Conservation (phyloP, 2,888 invertebrate genomes). For the Ophioninae sp. region DNA sequence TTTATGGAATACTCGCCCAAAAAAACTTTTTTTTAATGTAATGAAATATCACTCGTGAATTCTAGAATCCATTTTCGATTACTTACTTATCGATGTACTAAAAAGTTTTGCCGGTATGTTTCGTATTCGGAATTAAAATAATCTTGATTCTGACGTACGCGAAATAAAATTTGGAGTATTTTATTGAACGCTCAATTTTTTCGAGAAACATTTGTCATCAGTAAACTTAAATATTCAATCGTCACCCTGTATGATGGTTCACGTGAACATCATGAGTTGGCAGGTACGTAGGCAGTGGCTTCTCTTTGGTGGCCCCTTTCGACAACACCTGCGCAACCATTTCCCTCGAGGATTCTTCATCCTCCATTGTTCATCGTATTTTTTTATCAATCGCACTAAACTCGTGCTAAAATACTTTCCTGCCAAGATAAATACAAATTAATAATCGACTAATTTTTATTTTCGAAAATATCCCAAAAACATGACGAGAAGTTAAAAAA, state of each 20-base stretch:
- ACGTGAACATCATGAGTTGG: slow-evolving; percentile 47
- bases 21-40: neutral
- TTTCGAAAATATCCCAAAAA: too few relatives aligned
- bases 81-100: too few relatives aligned
- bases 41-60: neutral
- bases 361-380: neutral
- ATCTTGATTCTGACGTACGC: neutral
- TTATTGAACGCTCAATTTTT: neutral
- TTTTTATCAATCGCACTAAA: neutral
- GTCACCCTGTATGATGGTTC: neutral
- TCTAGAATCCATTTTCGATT: neutral
- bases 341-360: slow-evolving; percentile 48
- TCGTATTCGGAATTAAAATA: neutral
- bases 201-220: neutral
- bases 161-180: neutral
- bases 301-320: slow-evolving; percentile 61
- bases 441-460: too few relatives aligned
- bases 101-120: neutral
- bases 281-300: slow-evolving; percentile 56
- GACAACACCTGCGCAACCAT: slow-evolving; percentile 63
- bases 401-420: neutral
- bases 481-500: too few relatives aligned
- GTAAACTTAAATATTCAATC: neutral
- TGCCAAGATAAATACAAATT: neutral
- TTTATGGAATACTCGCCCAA: neutral